A percentile compares a stretch with the other conserved stretches of the same genome.
Evolutionary conservation across 1,140 invertebrate genomes (phyloP).

Genomic region (Sycobia sp.): DNA sequence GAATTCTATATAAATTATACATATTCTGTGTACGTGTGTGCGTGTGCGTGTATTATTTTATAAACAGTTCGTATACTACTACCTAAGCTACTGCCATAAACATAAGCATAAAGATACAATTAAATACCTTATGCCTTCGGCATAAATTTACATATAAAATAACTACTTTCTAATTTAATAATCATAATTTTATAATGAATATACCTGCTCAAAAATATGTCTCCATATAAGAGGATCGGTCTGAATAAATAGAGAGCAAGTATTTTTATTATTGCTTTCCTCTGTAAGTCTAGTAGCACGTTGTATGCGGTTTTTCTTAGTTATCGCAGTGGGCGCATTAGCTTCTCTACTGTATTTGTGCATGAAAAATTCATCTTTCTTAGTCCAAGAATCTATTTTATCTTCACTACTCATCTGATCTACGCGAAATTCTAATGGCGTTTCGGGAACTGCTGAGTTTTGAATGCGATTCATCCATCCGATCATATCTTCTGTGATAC

Average conservation of each 20-base stretch:
- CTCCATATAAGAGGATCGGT: conserved; percentile 97
- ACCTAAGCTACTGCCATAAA: no score
- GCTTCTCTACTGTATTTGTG: conserved; percentile 73
- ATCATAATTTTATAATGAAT: no score
- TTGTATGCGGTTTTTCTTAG: conserved; percentile 46
- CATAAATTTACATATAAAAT: no score
- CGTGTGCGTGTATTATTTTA: no score
- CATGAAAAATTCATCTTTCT: conserved; percentile 55
- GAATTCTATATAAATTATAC: no score
- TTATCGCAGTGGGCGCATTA: conserved; percentile 50
- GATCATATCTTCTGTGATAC: conserved; percentile 81
- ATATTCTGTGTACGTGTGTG: no score
- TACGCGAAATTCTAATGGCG: no score
- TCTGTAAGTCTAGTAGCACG: conserved; percentile 67
- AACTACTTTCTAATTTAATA: no score
- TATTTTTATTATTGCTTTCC: conserved; percentile 77
- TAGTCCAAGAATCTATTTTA: conserved; percentile 44
- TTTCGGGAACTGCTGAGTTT: conserved; percentile 78
- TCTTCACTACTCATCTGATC: conserved; percentile 44
- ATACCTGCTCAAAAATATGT: conserved; percentile 74
- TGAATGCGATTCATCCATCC: conserved; percentile 93
- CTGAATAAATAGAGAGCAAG: conserved; percentile 93
- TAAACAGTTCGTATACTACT: no score
- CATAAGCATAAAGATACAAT: no score
- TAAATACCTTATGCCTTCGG: no score